These are phyloP conservation scores for Standfussiana lucernea DNA, from an alignment of 2,888 invertebrate species.

Conservation along the genomic window DNA sequence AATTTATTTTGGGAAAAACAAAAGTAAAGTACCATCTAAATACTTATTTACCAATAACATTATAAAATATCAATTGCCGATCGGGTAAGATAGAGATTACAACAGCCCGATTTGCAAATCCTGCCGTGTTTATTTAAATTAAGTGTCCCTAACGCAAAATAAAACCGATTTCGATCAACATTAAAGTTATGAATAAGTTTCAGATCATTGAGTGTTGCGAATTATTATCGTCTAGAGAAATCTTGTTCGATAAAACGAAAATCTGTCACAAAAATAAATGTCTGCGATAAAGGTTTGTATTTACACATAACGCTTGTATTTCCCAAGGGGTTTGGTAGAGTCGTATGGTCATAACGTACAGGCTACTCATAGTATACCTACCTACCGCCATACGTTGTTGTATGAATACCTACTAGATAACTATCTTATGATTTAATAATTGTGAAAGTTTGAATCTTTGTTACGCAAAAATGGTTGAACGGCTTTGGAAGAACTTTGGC, in stretches of 20 bases:
- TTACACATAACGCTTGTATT: constrained; percentile 1
- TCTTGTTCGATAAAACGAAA: constrained; percentile 41
- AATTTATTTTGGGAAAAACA: background rate
- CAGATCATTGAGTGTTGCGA: constrained; percentile 52
- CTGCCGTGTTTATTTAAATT: constrained; percentile 27
- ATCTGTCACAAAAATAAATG: constrained; percentile 27
- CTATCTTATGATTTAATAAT: background rate
- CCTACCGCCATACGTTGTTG: background rate
- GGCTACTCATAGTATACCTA: background rate
- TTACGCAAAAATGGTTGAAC: background rate
- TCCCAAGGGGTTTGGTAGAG: background rate
- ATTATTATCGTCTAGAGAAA: constrained; percentile 52
- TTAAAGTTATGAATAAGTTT: constrained; percentile 42
- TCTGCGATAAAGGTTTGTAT: constrained; percentile 16
- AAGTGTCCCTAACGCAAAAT: constrained; percentile 46
- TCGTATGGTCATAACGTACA: background rate
- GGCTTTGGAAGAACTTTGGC: background rate
- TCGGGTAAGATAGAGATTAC: background rate
- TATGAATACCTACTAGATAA: background rate
- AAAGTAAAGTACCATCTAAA: background rate
- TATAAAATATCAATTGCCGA: background rate
- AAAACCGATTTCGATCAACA: constrained; percentile 44
- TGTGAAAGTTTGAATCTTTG: background rate
- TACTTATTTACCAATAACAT: background rate
- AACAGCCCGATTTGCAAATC: constrained; percentile 3